Evolutionary conservation across 2,113 vertebrate genomes (phyloP).

Genomic region (Dipodomys stephensi): DNA sequence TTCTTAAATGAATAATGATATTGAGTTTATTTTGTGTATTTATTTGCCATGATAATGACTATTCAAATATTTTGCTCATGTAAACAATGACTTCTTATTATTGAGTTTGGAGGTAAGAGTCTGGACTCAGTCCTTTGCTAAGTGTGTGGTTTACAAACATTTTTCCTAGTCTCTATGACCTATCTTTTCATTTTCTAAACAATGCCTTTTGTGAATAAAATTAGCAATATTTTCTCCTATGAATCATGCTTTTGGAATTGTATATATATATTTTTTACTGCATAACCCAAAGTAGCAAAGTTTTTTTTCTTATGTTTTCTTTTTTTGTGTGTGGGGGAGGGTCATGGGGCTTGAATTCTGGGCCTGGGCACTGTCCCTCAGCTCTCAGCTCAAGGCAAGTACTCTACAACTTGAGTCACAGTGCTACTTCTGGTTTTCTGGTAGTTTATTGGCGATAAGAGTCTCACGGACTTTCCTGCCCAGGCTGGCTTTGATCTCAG

Average conservation of each 20-base stretch:
- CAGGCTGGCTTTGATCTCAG: too few relatives aligned
- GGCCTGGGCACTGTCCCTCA: too few relatives aligned
- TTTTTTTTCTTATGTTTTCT: neutral
- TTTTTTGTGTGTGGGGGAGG: neutral
- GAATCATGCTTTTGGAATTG: neutral
- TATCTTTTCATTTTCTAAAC: conserved; percentile 2
- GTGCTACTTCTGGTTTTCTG: too few relatives aligned
- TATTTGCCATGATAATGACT: neutral
- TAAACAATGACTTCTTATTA: conserved; percentile 15
- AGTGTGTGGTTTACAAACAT: neutral
- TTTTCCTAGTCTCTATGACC: neutral
- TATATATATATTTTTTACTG: neutral
- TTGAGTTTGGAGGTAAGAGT: neutral
- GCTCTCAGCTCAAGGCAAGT: too few relatives aligned
- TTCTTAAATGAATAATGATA: neutral
- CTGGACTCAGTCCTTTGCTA: neutral
- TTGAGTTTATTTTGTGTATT: neutral
- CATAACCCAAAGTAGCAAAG: neutral
- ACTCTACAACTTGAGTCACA: too few relatives aligned
- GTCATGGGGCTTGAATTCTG: too few relatives aligned
- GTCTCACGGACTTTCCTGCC: too few relatives aligned
- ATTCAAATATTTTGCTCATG: neutral
- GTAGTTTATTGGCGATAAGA: too few relatives aligned
- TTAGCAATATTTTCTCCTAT: neutral
- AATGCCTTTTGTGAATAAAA: neutral